Conservation (phyloP, 2,888 invertebrate species). For the Salticus scenicus region DNA sequence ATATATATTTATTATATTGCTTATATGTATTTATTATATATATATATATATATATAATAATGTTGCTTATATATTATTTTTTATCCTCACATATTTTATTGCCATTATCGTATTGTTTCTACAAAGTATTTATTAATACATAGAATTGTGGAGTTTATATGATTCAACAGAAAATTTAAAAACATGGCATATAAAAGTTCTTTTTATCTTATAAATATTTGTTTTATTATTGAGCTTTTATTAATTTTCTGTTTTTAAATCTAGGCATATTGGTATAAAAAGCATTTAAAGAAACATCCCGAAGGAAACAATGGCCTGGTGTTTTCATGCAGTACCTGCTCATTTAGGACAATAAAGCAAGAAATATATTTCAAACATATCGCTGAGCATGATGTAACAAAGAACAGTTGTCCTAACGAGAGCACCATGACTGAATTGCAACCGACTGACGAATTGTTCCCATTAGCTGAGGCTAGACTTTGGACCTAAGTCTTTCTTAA, state of each 20-base stretch:
- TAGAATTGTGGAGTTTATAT: too few relatives aligned
- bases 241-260: constrained; percentile 20
- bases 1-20: too few relatives aligned
- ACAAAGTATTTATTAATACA: too few relatives aligned
- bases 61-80: too few relatives aligned
- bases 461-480: constrained; percentile 62
- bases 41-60: too few relatives aligned
- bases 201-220: too few relatives aligned
- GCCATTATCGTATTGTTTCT: too few relatives aligned
- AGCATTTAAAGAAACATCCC: constrained; percentile 85
- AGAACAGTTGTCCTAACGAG: not conserved
- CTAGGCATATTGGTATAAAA: constrained; percentile 85
- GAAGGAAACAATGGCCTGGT: constrained; percentile 80
- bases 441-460: constrained; percentile 34
- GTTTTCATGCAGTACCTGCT: constrained; percentile 81
- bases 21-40: too few relatives aligned
- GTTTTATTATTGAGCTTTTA: too few relatives aligned
- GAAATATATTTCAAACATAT: constrained; percentile 77
- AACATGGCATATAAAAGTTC: too few relatives aligned
- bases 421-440: constrained; percentile 25
- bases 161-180: too few relatives aligned
- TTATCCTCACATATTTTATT: too few relatives aligned
- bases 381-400: constrained; percentile 45
- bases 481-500: constrained; percentile 58
- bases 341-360: constrained; percentile 82